Conservation (phyloP, 2,888 invertebrate genomes). For the Coremacera marginata region DNA sequence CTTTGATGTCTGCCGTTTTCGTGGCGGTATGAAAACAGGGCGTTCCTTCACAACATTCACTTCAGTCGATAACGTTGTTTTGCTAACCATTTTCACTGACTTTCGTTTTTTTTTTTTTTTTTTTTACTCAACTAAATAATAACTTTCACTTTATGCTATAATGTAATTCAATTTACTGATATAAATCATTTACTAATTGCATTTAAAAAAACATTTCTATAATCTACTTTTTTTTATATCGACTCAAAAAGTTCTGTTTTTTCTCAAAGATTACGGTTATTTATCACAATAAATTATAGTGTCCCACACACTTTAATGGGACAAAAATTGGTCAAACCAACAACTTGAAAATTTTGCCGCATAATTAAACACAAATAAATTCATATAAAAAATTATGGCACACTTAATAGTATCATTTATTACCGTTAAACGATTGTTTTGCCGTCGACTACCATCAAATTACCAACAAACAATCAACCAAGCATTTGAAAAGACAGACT, state of each 20-base stretch:
- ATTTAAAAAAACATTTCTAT: not conserved
- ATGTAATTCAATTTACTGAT: not conserved
- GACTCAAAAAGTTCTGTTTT: not conserved
- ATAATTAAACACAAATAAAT: constrained; percentile 6
- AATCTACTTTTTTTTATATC: not conserved
- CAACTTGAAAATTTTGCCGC: not conserved
- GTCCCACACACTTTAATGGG: too few relatives aligned
- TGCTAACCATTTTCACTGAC: constrained; percentile 62
- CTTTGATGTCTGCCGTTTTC: constrained; percentile 72
- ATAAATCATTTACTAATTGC: not conserved
- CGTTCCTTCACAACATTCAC: constrained; percentile 62
- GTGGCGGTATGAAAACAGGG: constrained; percentile 74
- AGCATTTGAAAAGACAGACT: not conserved
- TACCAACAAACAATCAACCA: not conserved
- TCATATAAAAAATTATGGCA: not conserved
- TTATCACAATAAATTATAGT: not conserved
- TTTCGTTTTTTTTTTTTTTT: not conserved
- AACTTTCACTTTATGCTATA: not conserved
- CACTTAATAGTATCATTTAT: not conserved
- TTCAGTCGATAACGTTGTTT: constrained; percentile 54
- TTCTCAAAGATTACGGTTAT: not conserved
- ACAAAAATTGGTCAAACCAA: too few relatives aligned
- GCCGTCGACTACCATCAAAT: not conserved
- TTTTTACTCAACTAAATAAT: not conserved
- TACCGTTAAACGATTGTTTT: not conserved